Evolutionary conservation across 2,113 vertebrate species (phyloP), one percentile per base, ranked within the genome.

Genomic region (Mormyrus lacerda): DNA sequence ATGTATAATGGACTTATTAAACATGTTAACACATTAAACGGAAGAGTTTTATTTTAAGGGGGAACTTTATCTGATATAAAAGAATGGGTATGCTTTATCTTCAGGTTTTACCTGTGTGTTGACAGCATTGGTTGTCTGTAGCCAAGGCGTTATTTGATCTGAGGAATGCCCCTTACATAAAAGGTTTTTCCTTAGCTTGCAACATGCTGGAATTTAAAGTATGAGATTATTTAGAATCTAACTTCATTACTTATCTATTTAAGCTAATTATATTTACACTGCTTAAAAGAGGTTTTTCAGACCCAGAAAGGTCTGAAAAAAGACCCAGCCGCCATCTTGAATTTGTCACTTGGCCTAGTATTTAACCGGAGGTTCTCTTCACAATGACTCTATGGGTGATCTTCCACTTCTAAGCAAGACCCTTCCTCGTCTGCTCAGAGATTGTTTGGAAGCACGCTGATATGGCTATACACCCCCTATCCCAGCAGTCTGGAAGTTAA

Each of bases 1-100:
- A 53, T 87, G 48, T 87, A 50, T 86, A 86, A 86, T 48, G 48
- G 83, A 47, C 47, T 35, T 47, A 84, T 84, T 87, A 51, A 87
- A 87, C 47, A 53, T 53, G 85, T 53, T 87, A 31, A 86, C 48
- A 51, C 24, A 50, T n/a, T 31, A 86, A 35, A 51, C 1, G 4
- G n/a, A 31, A 53, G 85, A 55, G 15, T 39, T 53, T 85, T 45
- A n/a, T n/a, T 76, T 76, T 69, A 10, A 27, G 65, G 31, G 65
- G 19, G 31, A 35, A 15, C 27, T 44, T 44, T 27, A 47, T 39
- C 15, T 35, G 24, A 50, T 85, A 24, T 48, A 48, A 19, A 84
- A 48, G 24, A 61, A 24, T 55, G 19, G 53, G 5, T 21, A 55
- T 55, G 53, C 19, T 21, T 21, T 55, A 21, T 55, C 21, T 21